phyloP scores from a whole-genome alignment of 2,797 vertebrate species.

The Oophaga sylvatica region DNA sequence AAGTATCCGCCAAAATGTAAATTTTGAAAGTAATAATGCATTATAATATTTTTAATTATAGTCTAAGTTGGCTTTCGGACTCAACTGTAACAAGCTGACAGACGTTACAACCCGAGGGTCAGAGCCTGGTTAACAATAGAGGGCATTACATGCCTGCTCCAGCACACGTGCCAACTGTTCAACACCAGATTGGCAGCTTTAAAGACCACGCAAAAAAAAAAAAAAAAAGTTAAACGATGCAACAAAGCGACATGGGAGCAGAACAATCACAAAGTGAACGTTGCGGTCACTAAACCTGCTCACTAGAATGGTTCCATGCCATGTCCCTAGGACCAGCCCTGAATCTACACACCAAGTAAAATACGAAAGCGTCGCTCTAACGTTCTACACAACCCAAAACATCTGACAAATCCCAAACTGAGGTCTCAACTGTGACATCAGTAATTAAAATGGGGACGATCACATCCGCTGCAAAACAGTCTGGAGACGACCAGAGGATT shows the following conservation, averaged over 20 bases:
- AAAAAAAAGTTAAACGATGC: background rate
- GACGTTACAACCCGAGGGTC: background rate
- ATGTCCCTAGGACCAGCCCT: background rate
- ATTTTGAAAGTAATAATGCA: too few species aligned
- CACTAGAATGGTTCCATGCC: background rate
- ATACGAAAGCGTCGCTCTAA: background rate
- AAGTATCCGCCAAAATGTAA: too few species aligned
- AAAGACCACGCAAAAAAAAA: background rate
- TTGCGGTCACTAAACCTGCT: background rate
- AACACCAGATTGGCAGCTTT: background rate
- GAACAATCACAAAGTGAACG: background rate
- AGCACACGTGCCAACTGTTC: constrained; percentile 38
- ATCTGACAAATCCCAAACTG: too few species aligned
- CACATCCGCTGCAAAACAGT: too few species aligned
- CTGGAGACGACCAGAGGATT: too few species aligned
- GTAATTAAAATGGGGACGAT: too few species aligned
- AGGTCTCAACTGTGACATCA: too few species aligned
- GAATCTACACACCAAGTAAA: too few species aligned
- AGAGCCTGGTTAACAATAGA: constrained; percentile 36
- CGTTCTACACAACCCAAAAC: too few species aligned
- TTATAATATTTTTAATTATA: too few species aligned
- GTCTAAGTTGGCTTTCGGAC: background rate
- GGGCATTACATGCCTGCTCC: background rate
- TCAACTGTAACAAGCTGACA: background rate
- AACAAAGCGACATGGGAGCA: background rate